A percentile compares a stretch with the other conserved stretches of the same genome.
Conservation (phyloP, 2,797 vertebrate genomes). For the Enteromius fasciolatus region DNA sequence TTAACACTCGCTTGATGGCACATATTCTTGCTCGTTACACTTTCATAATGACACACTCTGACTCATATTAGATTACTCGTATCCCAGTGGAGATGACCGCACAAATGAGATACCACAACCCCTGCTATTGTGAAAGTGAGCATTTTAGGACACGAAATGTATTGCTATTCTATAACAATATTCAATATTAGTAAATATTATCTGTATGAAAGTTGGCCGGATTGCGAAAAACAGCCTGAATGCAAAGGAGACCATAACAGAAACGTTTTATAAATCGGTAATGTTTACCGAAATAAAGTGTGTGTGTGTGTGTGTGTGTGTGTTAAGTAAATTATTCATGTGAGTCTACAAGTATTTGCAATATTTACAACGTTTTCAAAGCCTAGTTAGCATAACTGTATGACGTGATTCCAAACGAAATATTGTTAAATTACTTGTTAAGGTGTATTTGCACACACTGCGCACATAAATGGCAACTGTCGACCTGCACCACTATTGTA, state of each 20-base stretch:
- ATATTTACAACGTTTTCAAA: not conserved
- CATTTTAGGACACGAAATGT: not conserved
- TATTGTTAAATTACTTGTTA: not conserved
- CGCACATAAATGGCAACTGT: not conserved
- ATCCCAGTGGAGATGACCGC: not conserved
- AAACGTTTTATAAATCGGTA: not conserved
- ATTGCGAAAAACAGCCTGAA: not conserved
- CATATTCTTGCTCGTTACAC: not conserved
- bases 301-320: too few species aligned
- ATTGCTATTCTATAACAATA: not conserved
- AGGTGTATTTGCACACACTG: not conserved
- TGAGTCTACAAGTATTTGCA: not conserved
- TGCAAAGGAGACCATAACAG: not conserved
- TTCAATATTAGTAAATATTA: not conserved
- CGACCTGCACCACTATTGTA: not conserved
- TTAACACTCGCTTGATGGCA: not conserved
- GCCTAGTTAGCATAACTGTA: not conserved
- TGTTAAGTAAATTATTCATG: not conserved
- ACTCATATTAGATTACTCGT: not conserved
- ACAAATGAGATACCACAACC: not conserved
- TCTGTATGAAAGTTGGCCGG: not conserved
- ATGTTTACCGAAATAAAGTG: not conserved
- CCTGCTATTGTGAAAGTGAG: not conserved
- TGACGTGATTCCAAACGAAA: not conserved
- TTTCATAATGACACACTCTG: conserved; percentile 15